A percentile compares a stretch with the other conserved stretches of the same genome.
phyloP scores from a whole-genome alignment of 2,113 vertebrate genomes.

The Penelope pileata region DNA sequence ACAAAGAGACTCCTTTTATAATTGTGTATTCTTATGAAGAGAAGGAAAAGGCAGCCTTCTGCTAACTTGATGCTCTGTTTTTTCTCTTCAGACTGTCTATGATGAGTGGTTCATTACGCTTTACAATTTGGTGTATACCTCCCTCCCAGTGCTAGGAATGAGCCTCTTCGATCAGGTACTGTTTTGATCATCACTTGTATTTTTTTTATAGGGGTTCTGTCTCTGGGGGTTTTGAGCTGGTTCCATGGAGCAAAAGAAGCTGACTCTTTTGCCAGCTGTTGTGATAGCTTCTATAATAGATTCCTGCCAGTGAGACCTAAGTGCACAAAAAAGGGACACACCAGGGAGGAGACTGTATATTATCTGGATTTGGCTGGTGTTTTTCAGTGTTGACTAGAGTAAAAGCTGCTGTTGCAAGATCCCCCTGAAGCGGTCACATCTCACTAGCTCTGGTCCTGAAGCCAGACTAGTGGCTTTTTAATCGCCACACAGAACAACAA shows the following conservation, averaged over 20 bases:
- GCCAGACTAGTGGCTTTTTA: not conserved
- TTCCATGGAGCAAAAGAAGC: not conserved
- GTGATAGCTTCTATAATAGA: not conserved
- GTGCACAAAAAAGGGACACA: not conserved
- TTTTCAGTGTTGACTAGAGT: not conserved
- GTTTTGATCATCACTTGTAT: not conserved
- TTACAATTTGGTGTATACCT: conserved; percentile 94
- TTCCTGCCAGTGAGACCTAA: not conserved
- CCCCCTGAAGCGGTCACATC: not conserved
- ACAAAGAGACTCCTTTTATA: not conserved
- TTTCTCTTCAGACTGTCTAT: conserved; percentile 85
- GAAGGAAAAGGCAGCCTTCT: not conserved
- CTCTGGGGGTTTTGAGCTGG: not conserved
- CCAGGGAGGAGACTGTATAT: not conserved
- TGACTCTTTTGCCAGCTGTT: not conserved
- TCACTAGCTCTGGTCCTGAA: not conserved
- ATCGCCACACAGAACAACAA: not conserved
- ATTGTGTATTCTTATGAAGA: not conserved
- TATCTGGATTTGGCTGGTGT: not conserved
- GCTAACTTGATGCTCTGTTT: not conserved
- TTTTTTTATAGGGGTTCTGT: not conserved
- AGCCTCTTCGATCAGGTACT: conserved; percentile 95
- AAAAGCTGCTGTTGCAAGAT: not conserved
- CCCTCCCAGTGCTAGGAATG: conserved; percentile 90
- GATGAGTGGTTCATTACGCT: conserved; percentile 95